Evolutionary conservation across 2,113 vertebrate genomes (phyloP), one percentile per base, ranked within the genome.

Genomic region (Plectropomus leopardus): DNA sequence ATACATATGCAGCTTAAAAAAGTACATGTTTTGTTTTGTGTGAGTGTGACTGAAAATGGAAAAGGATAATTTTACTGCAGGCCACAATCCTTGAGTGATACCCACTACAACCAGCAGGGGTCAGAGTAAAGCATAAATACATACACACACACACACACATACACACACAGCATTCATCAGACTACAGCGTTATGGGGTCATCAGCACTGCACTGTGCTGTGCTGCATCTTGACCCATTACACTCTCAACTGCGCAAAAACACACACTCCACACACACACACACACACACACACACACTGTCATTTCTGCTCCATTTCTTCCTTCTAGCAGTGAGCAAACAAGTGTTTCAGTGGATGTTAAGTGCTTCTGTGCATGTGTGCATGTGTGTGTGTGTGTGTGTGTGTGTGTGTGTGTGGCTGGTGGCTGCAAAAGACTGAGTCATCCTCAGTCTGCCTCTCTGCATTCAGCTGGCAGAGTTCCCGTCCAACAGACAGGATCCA

Each of bases 61-160:
- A 19, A 58, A 4, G 53, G 47, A 3, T 24, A 30, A n/a, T 30
- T 2, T 42, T 9, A 21, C 40, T 30, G 15, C 30, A 26, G 53
- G 45, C 19, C 0, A 15, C 7, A 11, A 10, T 57, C 11, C 13
- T 45, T 4, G 7, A 4, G 64, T 65, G 32, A 13, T 86, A 5
- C 63, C n/a, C 17, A 42, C 21, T 6, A 2, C 28, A 32, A 42
- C 80, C 93, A 92, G 85, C 67, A 92, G 92, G 82, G 65, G 91
- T 68, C 72, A 80, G 78, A 74, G 28, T 4, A 3, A 57, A 60
- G 59, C 32, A 42, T 1, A 7, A 1, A 34, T 17, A 9, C 2
- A 40, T 2, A 50, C 16, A 42, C 16, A 40, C 32, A 50, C 53
- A 55, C 3, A 23, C 15, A 34, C 34, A 24, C 24, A 55, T 26